Base-by-base conservation (phyloP, 1,140 invertebrate genomes). In the Pomacea maculata region DNA sequence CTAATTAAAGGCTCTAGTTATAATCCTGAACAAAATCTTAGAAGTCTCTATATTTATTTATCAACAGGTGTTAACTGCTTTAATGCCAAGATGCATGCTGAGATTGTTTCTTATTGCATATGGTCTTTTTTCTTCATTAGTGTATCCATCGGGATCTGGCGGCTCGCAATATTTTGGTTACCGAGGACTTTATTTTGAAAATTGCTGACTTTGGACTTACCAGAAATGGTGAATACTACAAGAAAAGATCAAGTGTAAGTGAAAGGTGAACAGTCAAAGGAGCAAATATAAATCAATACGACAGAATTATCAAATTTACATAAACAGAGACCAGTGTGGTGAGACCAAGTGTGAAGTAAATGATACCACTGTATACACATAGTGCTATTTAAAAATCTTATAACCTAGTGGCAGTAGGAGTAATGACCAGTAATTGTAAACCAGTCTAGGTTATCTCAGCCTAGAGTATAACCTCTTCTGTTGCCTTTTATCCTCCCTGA, bases 131-230 rank as follows among this genome's bases (percentile, higher is more conserved):
- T 25, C 54, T 10, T 76, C 25, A 94, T 34, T 90, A 97, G 94
- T 98, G 97, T 89, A 90, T 99, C 70, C 98, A 99, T 91, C 94
- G 98, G 82, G 98, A 99, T 92, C 93, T 99, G 85, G 98, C 98
- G 0, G 98, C 98, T 0, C 94, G 98, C 79, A 99, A 99, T 92
- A 96, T 99, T 21, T 93, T 99, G 0, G 97, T 99, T 6, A 95
- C 96, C 79, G 96, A 98, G 85, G 95, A 98, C 88, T 96, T 96
- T 88, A 87, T 90, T 10, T 83, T 93, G 80, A 99, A 99, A 92
- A 99, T 99, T 86, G 98, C 98, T 0, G 98, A 99, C 91, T 99
- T 99, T 92, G 98, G 98, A 7, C 93, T 99, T 21, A 97, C 98
- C 0, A 93, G 98, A 84, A 95, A 95, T 82, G 95, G 97, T 84